Percentiles rank a stretch among this genome's conserved stretches.
Evolutionary conservation across 2,888 invertebrate genomes (phyloP).

Genomic region (Xylota sylvarum): DNA sequence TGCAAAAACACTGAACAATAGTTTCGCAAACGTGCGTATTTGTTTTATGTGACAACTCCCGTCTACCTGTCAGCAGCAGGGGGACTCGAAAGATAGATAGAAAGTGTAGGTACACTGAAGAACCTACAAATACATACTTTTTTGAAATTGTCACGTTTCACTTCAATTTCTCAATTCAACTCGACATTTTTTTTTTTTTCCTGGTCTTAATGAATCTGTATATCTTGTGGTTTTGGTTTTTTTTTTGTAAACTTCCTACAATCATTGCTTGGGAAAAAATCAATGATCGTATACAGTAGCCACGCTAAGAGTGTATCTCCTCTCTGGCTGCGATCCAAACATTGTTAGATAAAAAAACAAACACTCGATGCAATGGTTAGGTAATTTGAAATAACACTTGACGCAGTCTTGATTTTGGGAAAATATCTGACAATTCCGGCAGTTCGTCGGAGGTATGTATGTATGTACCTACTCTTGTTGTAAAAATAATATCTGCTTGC

Average conservation of each 20-base stretch:
- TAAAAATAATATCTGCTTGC: slow-evolving; percentile 32
- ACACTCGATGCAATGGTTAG: slow-evolving; percentile 64
- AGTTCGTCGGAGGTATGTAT: background rate
- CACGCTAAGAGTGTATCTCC: slow-evolving; percentile 34
- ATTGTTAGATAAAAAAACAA: slow-evolving; percentile 73
- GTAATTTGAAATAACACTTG: slow-evolving; percentile 68
- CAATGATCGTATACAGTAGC: slow-evolving; percentile 66
- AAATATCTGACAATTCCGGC: slow-evolving; percentile 46
- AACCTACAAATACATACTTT: slow-evolving; percentile 57
- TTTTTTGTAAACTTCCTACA: slow-evolving; percentile 32
- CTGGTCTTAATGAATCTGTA: slow-evolving; percentile 55
- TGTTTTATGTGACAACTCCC: slow-evolving; percentile 26
- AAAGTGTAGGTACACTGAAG: slow-evolving; percentile 17
- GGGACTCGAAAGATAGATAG: background rate
- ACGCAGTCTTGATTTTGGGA: slow-evolving; percentile 48
- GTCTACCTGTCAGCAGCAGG: slow-evolving; percentile 50
- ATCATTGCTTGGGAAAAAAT: slow-evolving; percentile 54
- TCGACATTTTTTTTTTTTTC: background rate
- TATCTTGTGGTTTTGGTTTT: slow-evolving; percentile 16
- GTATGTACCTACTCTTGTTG: slow-evolving; percentile 18
- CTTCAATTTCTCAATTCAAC: slow-evolving; percentile 40
- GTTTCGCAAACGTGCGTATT: slow-evolving; percentile 53
- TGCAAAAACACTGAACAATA: slow-evolving; percentile 60
- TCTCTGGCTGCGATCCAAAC: slow-evolving; percentile 40
- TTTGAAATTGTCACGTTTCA: slow-evolving; percentile 67